Evolutionary conservation across 2,113 vertebrate genomes (phyloP), one percentile per base, ranked within the genome.

Genomic region (Upupa epops): DNA sequence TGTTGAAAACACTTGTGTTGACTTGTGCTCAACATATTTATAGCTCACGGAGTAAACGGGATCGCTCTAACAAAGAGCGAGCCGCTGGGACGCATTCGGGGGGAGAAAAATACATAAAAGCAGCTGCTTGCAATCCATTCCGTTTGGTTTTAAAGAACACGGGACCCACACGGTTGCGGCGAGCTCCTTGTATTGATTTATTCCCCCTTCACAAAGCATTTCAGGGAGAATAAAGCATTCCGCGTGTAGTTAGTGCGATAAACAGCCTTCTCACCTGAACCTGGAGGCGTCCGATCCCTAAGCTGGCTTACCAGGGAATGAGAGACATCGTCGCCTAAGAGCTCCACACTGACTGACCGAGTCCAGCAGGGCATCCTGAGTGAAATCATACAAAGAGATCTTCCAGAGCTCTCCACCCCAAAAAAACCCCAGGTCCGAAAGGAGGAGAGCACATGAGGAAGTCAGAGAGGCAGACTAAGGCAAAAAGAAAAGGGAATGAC

Each of bases 1-100:
- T 88, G 83, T 71, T 93, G 83, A 95, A 95, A 94, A 92, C 73
- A 94, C 85, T 56, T 95, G 94, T 93, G 87, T 93, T 96, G 91
- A 92, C 89, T 90, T 91, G 92, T 83, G 82, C 80, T 92, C 56
- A 88, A 93, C 70, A 71, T 95, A 94, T 95, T 95, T 94, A 94
- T 93, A 89, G 91, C 80, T 95, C 96, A 95, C 94, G 93, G 94
- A 92, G 81, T 92, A 95, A 92, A 95, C 22, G 17, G 49, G 93
- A 93, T 88, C 85, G 51, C 92, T 95, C 69, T 88, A 92, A 91
- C 91, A 92, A 92, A 95, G 72, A 91, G 88, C 58, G 87, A 85
- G 36, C 83, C 81, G 95, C 72, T 89, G 94, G 88, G 85, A 95
- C 65, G 65, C 78, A 92, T 88, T 93, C 87, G 75, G 92, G 81